Base-by-base conservation (phyloP, 2,797 vertebrate species). In the Apogon talboti region DNA sequence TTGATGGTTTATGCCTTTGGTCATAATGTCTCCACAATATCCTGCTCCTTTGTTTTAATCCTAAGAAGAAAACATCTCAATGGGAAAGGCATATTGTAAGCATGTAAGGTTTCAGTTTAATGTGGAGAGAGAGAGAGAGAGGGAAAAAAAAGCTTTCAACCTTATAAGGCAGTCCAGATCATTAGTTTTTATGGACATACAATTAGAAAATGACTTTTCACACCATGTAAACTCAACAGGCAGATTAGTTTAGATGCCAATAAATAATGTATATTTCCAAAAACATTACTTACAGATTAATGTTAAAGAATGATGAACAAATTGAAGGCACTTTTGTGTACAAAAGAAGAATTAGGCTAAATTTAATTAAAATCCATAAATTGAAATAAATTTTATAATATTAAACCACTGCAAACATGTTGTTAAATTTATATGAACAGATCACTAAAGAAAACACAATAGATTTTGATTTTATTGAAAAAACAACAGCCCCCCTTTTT, bases 1-100 rank as follows among this genome's bases (percentile, higher is more conserved):
- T 74, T 72, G 12, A 63, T 66, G 41, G 54, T 33, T 66, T 15
- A 15, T 71, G 33, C 28, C 18, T 68, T 70, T 43, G 19, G 19
- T 54, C 45, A 28, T 56, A 7, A 43, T 42, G 49, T 55, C n/a
- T 73, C 33, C 16, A 45, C 7, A 63, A 44, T 30, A 64, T 50
- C 18, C 53, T 61, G 38, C 4, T 3, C 2, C 18, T 75, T 74
- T 16, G 18, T 50, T 74, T 74, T 40, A 43, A 74, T 49, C 51
- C 11, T 28, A 14, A 58, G 40, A 61, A 33, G 19, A 70, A 69
- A 63, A n/a, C 7, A 44, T 14, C 7, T 33, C 16, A 11, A 19
- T 7, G 13, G 28, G 14, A 42, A 5, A 44, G 24, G 21, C 11
- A 3, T 3, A 28, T 11, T 51, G 11, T 38, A 35, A 50, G 33